Evolutionary conservation across 2,888 invertebrate genomes (phyloP), one percentile per base, ranked within the genome.

Genomic region (Alviniconcha strummeri): DNA sequence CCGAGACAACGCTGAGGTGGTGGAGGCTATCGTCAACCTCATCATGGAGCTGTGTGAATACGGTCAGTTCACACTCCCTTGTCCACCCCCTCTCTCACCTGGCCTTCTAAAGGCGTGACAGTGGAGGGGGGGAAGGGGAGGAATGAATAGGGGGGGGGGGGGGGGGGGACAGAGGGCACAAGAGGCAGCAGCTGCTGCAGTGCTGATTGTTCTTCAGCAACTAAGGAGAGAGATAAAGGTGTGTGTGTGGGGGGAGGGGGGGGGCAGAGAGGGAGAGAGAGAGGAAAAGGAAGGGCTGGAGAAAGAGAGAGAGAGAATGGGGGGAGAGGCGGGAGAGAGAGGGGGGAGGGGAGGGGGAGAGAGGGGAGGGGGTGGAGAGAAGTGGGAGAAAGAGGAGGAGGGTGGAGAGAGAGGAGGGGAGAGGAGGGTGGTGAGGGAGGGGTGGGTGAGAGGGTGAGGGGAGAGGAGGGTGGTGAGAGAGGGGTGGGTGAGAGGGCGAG

Each of bases 1-100:
- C 87, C 92, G 91, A 78, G 93, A 93, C 86, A 92, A 93, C 83
- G 92, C 91, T 0, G 92, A 92, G 80, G 93, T 93, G 4, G 92
- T 93, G 52, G 93, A 93, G 84, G 90, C 91, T 85, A 89, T 93
- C 64, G 91, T 91, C 56, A 90, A 90, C 36, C 87, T 93, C 13
- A 84, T 93, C 56, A 90, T 91, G 89, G 93, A 93, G 83, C 89
- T 93, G 0, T 88, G 90, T 8, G 90, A 90, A 83, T 93, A 93
- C 85, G 92, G 93, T 93, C 88, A 74, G 89, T 85, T 9, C 36
- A 36, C 36, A 36, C 36, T 36, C 36, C 69, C n/a, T n/a, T 67
- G 15, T 67, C 69, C n/a, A 13, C n/a, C 69, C 15, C 15, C 15
- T 17, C 1, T 67, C 15, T 17, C n/a, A 17, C n/a, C 15, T n/a